phyloP scores from a whole-genome alignment of 2,888 invertebrate genomes.

The Nephrotoma appendiculata region DNA sequence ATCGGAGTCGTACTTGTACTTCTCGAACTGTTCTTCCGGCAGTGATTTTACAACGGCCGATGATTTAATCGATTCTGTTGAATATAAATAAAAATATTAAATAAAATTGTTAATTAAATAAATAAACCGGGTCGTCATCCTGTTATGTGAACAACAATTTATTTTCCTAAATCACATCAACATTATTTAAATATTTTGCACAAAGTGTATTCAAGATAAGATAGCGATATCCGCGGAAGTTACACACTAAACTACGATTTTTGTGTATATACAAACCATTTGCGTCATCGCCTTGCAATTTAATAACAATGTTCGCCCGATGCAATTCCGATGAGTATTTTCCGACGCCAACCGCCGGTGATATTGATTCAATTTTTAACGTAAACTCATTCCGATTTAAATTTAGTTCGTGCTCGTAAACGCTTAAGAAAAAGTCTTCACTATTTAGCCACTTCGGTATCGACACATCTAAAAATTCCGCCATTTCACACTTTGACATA shows the following conservation, averaged over 20 bases:
- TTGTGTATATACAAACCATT: not conserved
- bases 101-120: not conserved
- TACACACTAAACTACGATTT: not conserved
- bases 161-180: not conserved
- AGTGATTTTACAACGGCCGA: not conserved
- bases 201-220: not conserved
- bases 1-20: not conserved
- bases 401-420: not conserved
- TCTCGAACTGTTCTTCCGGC: not conserved
- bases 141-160: not conserved
- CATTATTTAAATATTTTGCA: not conserved
- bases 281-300: not conserved
- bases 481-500: not conserved
- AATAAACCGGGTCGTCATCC: not conserved
- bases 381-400: not conserved
- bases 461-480: not conserved
- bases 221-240: not conserved
- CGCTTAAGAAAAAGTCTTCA: not conserved
- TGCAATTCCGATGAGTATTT: not conserved
- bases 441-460: not conserved
- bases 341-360: not conserved
- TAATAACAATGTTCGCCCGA: not conserved
- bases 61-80: not conserved
- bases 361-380: not conserved
- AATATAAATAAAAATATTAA: not conserved